These are phyloP conservation scores for Ctenomys sociabilis DNA, from an alignment of 2,113 vertebrate genomes.

Conservation along the genomic window DNA sequence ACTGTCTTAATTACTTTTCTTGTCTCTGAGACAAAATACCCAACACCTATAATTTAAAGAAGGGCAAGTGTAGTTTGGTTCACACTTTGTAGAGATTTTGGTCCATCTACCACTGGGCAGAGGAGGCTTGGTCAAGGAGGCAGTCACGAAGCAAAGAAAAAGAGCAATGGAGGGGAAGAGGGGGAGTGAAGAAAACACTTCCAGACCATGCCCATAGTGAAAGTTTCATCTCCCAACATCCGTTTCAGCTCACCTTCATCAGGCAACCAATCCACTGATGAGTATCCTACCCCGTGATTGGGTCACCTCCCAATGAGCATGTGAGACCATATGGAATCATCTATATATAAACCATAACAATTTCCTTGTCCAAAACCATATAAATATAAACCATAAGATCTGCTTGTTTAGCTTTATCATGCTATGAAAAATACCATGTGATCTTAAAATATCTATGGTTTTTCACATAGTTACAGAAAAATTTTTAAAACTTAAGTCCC, in stretches of 20 bases:
- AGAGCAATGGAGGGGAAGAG: neutral
- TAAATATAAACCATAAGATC: neutral
- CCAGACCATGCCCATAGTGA: neutral
- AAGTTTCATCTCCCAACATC: neutral
- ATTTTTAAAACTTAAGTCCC: neutral
- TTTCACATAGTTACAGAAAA: neutral
- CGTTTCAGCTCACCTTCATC: neutral
- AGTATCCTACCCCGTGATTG: neutral
- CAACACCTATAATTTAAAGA: neutral
- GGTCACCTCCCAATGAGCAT: neutral
- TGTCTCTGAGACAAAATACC: neutral
- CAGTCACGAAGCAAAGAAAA: neutral
- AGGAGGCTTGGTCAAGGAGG: neutral
- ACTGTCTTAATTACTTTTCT: neutral
- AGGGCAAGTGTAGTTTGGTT: neutral
- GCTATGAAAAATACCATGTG: neutral
- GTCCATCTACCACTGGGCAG: neutral
- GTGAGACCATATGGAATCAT: neutral
- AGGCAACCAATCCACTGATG: neutral
- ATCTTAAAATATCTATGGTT: slow-evolving; percentile 34
- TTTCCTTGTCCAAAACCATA: neutral
- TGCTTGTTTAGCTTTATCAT: neutral
- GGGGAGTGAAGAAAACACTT: neutral
- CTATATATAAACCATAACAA: neutral
- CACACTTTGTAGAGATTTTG: neutral